A percentile compares a stretch with the other conserved stretches of the same genome.
Conservation (phyloP, 1,140 invertebrate species). For the Atta colombica region DNA sequence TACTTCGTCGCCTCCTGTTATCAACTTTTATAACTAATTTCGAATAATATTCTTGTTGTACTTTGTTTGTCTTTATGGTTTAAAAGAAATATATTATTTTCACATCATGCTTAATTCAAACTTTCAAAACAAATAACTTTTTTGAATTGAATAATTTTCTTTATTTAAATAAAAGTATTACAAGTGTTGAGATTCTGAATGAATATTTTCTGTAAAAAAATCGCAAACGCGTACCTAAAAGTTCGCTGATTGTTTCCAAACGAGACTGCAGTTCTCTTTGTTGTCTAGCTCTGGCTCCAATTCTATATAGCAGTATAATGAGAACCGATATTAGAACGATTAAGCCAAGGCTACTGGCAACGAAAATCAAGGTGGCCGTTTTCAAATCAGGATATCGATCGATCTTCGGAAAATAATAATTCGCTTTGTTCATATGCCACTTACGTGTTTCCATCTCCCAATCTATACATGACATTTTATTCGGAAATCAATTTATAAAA, state of each 20-base stretch:
- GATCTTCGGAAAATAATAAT: slow-evolving; percentile 91
- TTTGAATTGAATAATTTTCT: background rate
- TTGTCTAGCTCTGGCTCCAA: slow-evolving; percentile 88
- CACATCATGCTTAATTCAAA: background rate
- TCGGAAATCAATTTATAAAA: background rate
- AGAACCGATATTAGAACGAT: slow-evolving; percentile 89
- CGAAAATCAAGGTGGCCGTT: slow-evolving; percentile 89
- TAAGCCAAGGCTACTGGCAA: slow-evolving; percentile 89
- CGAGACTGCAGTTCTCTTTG: slow-evolving; percentile 89
- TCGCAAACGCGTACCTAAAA: slow-evolving; percentile 86
- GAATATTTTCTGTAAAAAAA: background rate
- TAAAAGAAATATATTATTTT: slow-evolving; percentile 9
- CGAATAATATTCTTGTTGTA: background rate
- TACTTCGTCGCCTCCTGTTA: too few species aligned
- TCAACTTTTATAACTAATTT: too few species aligned
- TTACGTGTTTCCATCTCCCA: slow-evolving; percentile 87
- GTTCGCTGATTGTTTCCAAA: slow-evolving; percentile 90
- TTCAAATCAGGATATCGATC: slow-evolving; percentile 90
- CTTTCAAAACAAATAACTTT: background rate
- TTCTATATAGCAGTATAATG: slow-evolving; percentile 89
- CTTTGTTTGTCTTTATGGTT: background rate
- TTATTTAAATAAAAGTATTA: background rate
- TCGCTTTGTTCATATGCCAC: slow-evolving; percentile 91
- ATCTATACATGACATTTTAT: slow-evolving; percentile 79
- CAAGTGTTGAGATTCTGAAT: background rate